Evolutionary conservation across 2,113 vertebrate species (phyloP).

Genomic region (Vulpes lagopus): DNA sequence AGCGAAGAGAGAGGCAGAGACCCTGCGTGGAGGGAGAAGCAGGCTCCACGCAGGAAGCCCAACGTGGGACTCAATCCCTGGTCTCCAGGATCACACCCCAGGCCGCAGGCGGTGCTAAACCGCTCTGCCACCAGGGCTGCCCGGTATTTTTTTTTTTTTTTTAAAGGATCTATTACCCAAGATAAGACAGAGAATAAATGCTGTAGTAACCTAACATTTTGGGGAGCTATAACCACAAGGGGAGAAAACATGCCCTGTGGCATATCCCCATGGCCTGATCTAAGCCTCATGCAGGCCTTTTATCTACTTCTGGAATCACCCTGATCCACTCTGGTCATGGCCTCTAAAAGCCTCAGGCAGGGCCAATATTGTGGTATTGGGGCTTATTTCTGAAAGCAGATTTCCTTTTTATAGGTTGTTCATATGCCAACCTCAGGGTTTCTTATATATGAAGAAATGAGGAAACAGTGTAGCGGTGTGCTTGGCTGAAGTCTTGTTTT

Average conservation of each 20-base stretch:
- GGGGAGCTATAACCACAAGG: not conserved
- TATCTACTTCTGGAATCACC: not conserved
- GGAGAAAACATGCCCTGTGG: not conserved
- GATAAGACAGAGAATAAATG: not conserved
- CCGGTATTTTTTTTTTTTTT: too few species aligned
- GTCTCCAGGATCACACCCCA: too few species aligned
- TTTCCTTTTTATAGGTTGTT: not conserved
- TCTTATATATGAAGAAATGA: slow-evolving; percentile 38
- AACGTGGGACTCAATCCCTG: too few species aligned
- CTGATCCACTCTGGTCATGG: not conserved
- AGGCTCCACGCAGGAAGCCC: too few species aligned
- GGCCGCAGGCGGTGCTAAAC: too few species aligned
- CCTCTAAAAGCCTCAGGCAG: not conserved
- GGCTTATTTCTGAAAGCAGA: not conserved
- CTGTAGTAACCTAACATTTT: not conserved
- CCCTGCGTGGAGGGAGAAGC: too few species aligned
- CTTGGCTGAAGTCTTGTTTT: not conserved
- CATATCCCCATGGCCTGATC: fast-evolving
- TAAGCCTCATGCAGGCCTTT: not conserved
- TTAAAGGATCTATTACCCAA: not conserved
- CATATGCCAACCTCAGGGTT: not conserved
- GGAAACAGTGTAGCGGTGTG: slow-evolving; percentile 28
- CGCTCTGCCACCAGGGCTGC: too few species aligned
- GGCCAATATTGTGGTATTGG: fast-evolving
- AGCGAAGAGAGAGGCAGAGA: too few species aligned